These are phyloP conservation scores for Stegodyphus mimosarum DNA, from an alignment of 1,140 invertebrate species.

Conservation along the genomic window DNA sequence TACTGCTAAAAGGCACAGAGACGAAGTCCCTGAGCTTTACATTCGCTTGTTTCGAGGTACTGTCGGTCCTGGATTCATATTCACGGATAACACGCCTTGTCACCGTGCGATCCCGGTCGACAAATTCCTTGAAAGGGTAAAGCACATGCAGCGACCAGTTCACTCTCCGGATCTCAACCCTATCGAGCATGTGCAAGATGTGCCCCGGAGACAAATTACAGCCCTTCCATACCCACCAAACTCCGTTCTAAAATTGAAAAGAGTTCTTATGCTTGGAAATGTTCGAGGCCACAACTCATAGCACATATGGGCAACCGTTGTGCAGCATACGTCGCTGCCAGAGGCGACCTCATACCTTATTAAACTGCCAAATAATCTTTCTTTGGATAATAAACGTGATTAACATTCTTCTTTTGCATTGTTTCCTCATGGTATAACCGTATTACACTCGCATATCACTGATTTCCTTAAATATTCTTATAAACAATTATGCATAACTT, in stretches of 20 bases:
- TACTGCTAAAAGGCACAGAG: slow-evolving; percentile 7
- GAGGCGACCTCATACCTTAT: background rate
- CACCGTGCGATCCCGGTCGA: background rate
- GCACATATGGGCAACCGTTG: background rate
- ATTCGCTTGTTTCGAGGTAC: background rate
- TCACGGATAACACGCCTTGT: background rate
- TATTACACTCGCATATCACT: slow-evolving; percentile 1
- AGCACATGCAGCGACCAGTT: background rate
- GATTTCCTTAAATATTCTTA: slow-evolving; percentile 11
- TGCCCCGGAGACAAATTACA: background rate
- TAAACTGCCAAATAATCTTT: background rate
- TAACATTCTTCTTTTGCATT: slow-evolving; percentile 6
- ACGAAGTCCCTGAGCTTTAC: slow-evolving; percentile 2
- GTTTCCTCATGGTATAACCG: background rate
- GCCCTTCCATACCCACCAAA: slow-evolving; percentile 3
- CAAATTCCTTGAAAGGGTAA: background rate
- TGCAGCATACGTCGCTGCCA: background rate
- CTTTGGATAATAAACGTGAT: background rate
- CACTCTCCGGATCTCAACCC: background rate
- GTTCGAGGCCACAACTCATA: background rate
- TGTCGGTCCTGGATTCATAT: slow-evolving; percentile 1
- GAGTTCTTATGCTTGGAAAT: background rate
- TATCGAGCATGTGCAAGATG: too few relatives aligned
- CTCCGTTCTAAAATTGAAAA: slow-evolving; percentile 13
- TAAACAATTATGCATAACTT: slow-evolving; percentile 13